Conservation (phyloP, 1,140 invertebrate genomes). For the Apis cerana region DNA sequence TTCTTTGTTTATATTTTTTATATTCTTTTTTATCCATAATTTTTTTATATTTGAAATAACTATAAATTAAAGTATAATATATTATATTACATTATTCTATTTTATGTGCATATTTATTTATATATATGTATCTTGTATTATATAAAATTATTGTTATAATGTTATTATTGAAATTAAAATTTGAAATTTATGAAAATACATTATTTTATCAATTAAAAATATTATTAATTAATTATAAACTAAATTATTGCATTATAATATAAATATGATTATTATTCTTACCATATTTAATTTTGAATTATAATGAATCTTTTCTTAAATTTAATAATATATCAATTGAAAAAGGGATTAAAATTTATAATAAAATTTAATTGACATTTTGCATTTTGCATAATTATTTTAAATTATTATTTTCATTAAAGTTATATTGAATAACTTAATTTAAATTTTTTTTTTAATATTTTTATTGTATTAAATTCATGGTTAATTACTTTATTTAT, state of each 20-base stretch:
- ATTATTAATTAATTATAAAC: no score
- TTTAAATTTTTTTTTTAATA: neutral
- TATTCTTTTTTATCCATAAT: conserved; percentile 33
- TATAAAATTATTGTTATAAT: no score
- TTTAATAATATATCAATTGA: neutral
- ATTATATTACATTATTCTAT: neutral
- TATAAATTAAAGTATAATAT: neutral
- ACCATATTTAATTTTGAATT: neutral
- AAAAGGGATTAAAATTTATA: conserved; percentile 2
- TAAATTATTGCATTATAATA: neutral
- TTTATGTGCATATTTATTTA: neutral
- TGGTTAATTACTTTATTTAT: neutral
- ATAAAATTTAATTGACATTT: neutral
- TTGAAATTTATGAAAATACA: neutral
- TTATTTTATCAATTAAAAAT: neutral
- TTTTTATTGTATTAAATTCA: neutral
- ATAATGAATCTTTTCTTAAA: neutral
- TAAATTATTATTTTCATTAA: neutral
- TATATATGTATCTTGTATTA: neutral
- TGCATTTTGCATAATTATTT: neutral
- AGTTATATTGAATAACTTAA: neutral
- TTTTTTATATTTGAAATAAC: neutral
- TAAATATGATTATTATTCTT: neutral
- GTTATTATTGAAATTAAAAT: no score
- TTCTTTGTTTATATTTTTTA: conserved; percentile 23